Conservation (phyloP, 2,797 vertebrate species). For the Rhinogobio ventralis region DNA sequence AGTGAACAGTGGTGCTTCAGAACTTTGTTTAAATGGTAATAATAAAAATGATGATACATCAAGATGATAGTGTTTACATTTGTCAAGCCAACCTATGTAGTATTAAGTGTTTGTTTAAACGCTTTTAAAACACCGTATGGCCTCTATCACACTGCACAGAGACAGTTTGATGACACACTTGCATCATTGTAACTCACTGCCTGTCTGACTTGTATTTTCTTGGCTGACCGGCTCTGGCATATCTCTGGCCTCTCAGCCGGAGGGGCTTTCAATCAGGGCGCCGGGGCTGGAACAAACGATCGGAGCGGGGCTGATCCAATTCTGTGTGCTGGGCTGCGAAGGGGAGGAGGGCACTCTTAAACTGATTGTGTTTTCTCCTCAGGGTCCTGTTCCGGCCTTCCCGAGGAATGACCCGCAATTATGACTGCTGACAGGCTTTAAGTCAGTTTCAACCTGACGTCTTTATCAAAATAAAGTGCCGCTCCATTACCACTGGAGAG, state of each 20-base stretch:
- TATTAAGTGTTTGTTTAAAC: constrained; percentile 21
- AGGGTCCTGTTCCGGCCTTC: constrained; percentile 62
- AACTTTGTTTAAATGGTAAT: not conserved
- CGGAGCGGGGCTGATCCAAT: constrained; percentile 51
- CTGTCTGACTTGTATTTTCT: constrained; percentile 47
- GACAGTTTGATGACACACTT: constrained; percentile 44
- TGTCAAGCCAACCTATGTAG: not conserved
- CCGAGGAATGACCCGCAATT: constrained; percentile 54
- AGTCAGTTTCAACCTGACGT: constrained; percentile 60
- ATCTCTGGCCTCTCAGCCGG: constrained; percentile 42
- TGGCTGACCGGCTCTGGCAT: constrained; percentile 42
- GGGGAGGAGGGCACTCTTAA: constrained; percentile 52
- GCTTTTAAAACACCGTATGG: constrained; percentile 38
- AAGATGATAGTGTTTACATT: constrained; percentile 20
- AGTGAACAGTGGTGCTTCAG: not conserved
- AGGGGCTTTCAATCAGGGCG: constrained; percentile 49
- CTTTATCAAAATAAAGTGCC: constrained; percentile 64
- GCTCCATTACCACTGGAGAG: constrained; percentile 49
- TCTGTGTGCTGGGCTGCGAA: constrained; percentile 36
- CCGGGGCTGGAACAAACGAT: constrained; percentile 44
- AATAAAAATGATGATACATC: constrained; percentile 18
- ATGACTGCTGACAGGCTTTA: constrained; percentile 59
- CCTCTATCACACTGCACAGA: constrained; percentile 23
- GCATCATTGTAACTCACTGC: constrained; percentile 45
- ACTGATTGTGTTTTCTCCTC: constrained; percentile 64